Percentiles rank a stretch among this genome's conserved stretches.
phyloP scores from a whole-genome alignment of 1,140 invertebrate genomes.

The Drosophila mauritiana region DNA sequence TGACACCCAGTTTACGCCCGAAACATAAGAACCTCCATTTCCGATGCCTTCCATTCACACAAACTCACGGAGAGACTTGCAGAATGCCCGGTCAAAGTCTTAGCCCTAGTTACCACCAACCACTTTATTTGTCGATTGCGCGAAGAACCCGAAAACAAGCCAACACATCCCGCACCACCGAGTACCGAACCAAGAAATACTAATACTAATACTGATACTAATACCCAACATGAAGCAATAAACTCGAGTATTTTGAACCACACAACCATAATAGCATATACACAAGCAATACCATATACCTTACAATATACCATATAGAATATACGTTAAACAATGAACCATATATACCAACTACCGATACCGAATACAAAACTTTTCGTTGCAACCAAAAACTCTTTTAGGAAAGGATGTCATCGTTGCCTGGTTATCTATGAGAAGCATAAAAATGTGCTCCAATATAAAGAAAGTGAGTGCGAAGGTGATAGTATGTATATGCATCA shows the following conservation, averaged over 20 bases:
- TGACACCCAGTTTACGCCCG: conserved; percentile 12
- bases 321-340: too few relatives aligned
- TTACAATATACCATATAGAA: conserved; percentile 15
- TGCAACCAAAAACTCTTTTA: conserved; percentile 81
- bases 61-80: conserved; percentile 24
- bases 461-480: conserved; percentile 95
- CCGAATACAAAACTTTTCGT: conserved; percentile 74
- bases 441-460: conserved; percentile 96
- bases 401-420: conserved; percentile 91
- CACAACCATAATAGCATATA: conserved; percentile 31
- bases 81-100: conserved; percentile 39
- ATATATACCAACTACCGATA: conserved; percentile 33
- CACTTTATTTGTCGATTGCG: conserved; percentile 36
- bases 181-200: conserved; percentile 30
- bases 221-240: conserved; percentile 10
- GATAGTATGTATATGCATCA: conserved; percentile 85
- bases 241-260: conserved; percentile 18
- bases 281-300: conserved; percentile 22
- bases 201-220: too few relatives aligned
- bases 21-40: conserved; percentile 5
- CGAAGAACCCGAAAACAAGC: conserved; percentile 43
- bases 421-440: conserved; percentile 97
- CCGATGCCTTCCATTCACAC: conserved; percentile 19
- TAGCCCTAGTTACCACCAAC: conserved; percentile 41
- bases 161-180: conserved; percentile 28